Evolutionary conservation across 2,888 invertebrate species (phyloP), one percentile per base, ranked within the genome.

Genomic region (Candidula unifasciata): DNA sequence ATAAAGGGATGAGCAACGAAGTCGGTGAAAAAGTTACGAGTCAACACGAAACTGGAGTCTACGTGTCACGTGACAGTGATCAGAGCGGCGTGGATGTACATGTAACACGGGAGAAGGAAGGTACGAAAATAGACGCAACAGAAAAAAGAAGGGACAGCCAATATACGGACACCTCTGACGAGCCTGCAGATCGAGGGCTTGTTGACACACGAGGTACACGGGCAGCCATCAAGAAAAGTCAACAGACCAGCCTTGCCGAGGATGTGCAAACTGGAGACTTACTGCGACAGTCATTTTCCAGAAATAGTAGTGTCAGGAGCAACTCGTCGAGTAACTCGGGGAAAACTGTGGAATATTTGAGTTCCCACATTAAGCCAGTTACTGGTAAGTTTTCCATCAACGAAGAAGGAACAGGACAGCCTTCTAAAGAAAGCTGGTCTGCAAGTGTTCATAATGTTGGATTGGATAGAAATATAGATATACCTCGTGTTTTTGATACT

Each of bases 241-340:
- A 73, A 73, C 73, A 81, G n/a, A 71, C n/a, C 10, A 30, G n/a
- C 57, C 44, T 54, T 73, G 35, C 60, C 30, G 54, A 57, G 21
- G 81, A 73, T 60, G 57, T 81, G n/a, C 52, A 80, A 35, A 54
- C 69, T 44, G 69, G 69, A 52, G 69, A 68, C 30, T 16, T 33
- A 16, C 24, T 24, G 33, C n/a, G 54, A 21, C 52, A 66, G 21
- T 52, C 52, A 33, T 10, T 69, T 30, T 69, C 80, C 10, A 35
- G 37, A 60, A 73, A 24, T 57, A 60, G 35, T 27, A 60, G 69
- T 37, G 73, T n/a, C 27, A 71, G 35, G 16, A 35, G 37, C 54
- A 73, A 27, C n/a, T 30, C 81, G 16, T 57, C 35, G 57, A 44
- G 30, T n/a, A 13, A n/a, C 10, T 27, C 54, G 3, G 54, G 1